Conservation (phyloP, 2,797 vertebrate genomes). For the Hydrophis major region DNA sequence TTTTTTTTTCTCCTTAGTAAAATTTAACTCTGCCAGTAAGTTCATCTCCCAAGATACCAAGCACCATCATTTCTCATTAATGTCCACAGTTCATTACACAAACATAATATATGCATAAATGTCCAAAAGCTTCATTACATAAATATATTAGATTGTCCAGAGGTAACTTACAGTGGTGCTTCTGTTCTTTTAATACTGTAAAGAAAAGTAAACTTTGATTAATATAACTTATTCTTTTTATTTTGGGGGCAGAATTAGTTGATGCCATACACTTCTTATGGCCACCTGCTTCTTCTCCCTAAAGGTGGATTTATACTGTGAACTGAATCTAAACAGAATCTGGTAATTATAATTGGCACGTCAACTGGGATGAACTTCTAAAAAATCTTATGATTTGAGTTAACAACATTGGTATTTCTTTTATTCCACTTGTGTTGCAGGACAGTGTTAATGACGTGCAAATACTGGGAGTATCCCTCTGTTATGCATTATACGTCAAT, state of each 20-base stretch:
- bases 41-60: neutral
- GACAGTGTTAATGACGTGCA: neutral
- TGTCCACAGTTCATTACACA: constrained; percentile 30
- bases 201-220: neutral
- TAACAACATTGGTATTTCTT: neutral
- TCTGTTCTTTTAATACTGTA: neutral
- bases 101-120: constrained; percentile 28
- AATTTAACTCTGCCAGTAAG: constrained; percentile 16
- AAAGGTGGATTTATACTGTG: neutral
- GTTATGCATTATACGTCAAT: neutral
- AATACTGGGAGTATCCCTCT: neutral
- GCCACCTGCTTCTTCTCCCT: neutral
- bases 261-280: neutral
- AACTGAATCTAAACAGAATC: neutral
- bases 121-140: neutral
- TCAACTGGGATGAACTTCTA: neutral
- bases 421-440: neutral
- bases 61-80: neutral
- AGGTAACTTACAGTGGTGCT: neutral
- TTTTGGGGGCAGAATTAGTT: neutral
- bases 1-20: constrained; percentile 3
- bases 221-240: neutral
- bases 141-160: constrained; percentile 22
- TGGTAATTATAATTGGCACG: neutral
- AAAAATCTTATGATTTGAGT: neutral